Percentiles rank a stretch among this genome's conserved stretches.
Evolutionary conservation across 2,797 vertebrate species (phyloP).

Genomic region (Mareca penelope): DNA sequence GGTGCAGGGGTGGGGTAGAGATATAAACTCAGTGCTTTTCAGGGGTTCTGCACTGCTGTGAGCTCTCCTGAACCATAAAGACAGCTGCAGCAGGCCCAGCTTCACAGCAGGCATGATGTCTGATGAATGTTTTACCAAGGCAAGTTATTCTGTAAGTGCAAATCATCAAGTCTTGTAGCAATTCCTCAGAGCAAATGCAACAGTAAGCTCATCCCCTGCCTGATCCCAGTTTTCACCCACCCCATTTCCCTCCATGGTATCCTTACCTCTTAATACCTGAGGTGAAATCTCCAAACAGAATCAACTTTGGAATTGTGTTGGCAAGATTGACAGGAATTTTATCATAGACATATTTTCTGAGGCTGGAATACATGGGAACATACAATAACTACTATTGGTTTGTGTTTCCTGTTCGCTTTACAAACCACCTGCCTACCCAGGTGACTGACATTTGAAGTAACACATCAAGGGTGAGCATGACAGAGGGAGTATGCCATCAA

Average conservation of each 20-base stretch:
- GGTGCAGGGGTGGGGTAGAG: not conserved
- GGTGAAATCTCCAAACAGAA: not conserved
- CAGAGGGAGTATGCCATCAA: not conserved
- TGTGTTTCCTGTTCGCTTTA: not conserved
- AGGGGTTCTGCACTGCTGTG: not conserved
- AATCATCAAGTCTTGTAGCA: constrained; percentile 14
- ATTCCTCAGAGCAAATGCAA: not conserved
- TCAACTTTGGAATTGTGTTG: not conserved
- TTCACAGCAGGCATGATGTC: not conserved
- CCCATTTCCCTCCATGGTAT: not conserved
- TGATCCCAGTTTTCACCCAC: not conserved
- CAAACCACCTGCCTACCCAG: not conserved
- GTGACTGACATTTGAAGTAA: not conserved
- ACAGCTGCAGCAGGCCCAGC: constrained; percentile 3
- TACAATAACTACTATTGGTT: not conserved
- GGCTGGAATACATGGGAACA: not conserved
- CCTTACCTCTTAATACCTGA: not conserved
- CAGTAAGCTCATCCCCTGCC: not conserved
- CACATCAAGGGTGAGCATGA: not conserved
- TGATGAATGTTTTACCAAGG: not conserved
- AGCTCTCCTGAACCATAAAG: constrained; percentile 11
- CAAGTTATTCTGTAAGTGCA: not conserved
- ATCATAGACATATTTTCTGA: not conserved
- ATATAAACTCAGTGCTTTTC: constrained; percentile 1
- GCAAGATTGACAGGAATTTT: not conserved